Percentiles rank a stretch among this genome's conserved stretches.
Conservation (phyloP, 2,888 invertebrate species). For the Apodemia mormo region DNA sequence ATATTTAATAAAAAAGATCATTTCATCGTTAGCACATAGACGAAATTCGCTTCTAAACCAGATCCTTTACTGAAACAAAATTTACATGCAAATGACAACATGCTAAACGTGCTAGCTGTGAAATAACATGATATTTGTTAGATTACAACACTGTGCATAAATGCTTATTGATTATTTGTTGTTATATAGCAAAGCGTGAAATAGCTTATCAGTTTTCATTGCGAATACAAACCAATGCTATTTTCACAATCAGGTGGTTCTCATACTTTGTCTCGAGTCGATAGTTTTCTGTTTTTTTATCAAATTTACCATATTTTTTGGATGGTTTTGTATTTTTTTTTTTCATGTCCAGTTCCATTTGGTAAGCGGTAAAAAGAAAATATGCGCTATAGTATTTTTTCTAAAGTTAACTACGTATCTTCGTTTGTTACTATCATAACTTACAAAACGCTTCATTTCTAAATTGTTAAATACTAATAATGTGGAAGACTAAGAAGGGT, state of each 20-base stretch:
- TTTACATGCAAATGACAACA: constrained; percentile 3
- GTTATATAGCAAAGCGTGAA: constrained; percentile 60
- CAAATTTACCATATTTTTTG: constrained; percentile 49
- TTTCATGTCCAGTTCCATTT: constrained; percentile 69
- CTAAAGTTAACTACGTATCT: constrained; percentile 19
- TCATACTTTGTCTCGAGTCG: constrained; percentile 98
- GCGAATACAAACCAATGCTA: constrained; percentile 92
- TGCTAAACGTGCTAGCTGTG: constrained; percentile 18
- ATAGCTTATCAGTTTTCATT: constrained; percentile 42
- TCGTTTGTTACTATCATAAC: neutral
- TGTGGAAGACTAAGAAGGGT: neutral
- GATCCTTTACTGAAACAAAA: neutral
- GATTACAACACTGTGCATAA: neutral
- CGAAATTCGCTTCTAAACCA: neutral
- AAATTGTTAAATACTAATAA: neutral
- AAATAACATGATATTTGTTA: constrained; percentile 2
- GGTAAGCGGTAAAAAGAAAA: constrained; percentile 79
- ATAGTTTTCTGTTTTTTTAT: constrained; percentile 92
- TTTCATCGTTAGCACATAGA: neutral
- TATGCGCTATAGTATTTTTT: constrained; percentile 66
- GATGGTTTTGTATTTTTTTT: constrained; percentile 38
- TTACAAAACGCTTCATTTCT: neutral
- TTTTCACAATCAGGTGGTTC: constrained; percentile 98
- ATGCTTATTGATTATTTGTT: constrained; percentile 7
- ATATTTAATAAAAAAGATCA: neutral